Percentiles rank a stretch among this genome's conserved stretches.
Conservation (phyloP, 2,888 invertebrate species). For the Chouioia cunea region DNA sequence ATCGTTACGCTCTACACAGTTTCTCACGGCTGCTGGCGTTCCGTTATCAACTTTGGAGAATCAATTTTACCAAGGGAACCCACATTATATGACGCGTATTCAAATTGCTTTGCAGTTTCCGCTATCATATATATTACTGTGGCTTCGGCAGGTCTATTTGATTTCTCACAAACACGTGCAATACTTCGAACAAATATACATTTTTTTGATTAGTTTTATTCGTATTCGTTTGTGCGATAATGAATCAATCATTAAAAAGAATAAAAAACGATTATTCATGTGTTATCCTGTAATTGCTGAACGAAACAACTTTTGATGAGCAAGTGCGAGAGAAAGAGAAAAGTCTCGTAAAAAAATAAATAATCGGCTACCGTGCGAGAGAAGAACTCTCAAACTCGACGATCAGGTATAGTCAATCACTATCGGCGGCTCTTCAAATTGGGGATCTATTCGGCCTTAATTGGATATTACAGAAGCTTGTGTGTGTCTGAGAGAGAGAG, state of each 20-base stretch:
- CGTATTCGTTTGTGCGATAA: too few species aligned
- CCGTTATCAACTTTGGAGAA: conserved; percentile 32
- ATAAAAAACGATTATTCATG: not conserved
- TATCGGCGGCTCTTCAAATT: conserved; percentile 52
- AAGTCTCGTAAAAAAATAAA: conserved; percentile 50
- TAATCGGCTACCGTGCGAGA: conserved; percentile 59
- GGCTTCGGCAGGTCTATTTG: not conserved
- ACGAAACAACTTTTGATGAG: conserved; percentile 7
- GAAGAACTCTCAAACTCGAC: conserved; percentile 1
- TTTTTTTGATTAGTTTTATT: not conserved
- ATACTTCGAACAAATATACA: not conserved
- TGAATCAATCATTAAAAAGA: too few species aligned
- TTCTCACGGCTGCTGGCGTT: conserved; percentile 40
- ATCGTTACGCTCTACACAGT: conserved; percentile 1
- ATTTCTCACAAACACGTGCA: conserved; percentile 11
- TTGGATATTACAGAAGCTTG: conserved; percentile 60
- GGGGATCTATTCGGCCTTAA: conserved; percentile 61
- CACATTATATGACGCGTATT: conserved; percentile 5
- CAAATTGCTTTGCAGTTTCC: conserved; percentile 11
- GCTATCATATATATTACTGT: not conserved
- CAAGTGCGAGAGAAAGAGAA: conserved; percentile 18
- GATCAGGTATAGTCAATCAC: conserved; percentile 17
- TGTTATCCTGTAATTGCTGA: not conserved
- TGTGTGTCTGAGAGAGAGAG: too few species aligned
- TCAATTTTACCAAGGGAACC: conserved; percentile 26